These are phyloP conservation scores for Hyppa rectilinea DNA, from an alignment of 2,888 invertebrate genomes.

Conservation along the genomic window DNA sequence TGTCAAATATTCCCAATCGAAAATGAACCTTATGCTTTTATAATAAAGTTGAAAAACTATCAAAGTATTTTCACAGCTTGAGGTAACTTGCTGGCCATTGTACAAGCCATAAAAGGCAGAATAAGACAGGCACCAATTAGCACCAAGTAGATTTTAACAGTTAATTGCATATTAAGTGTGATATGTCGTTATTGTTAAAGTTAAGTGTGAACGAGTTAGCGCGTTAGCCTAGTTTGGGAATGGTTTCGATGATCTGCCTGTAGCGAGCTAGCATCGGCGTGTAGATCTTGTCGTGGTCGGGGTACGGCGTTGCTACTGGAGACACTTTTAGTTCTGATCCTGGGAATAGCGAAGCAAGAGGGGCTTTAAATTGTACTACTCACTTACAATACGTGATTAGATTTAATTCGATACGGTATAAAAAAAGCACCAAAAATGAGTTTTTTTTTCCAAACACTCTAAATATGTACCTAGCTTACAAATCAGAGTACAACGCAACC, in stretches of 20 bases:
- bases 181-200: constrained; percentile 45
- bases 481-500: too few relatives aligned
- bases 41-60: too few relatives aligned
- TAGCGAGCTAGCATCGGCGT: constrained; percentile 93
- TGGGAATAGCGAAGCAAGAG: constrained; percentile 56
- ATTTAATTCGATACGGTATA: too few relatives aligned
- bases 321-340: constrained; percentile 80
- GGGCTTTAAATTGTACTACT: too few relatives aligned
- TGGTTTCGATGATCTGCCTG: constrained; percentile 80
- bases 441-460: too few relatives aligned
- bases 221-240: constrained; percentile 77
- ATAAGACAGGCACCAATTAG: constrained; percentile 38
- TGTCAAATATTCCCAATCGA: too few relatives aligned
- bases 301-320: constrained; percentile 93
- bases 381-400: too few relatives aligned
- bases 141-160: constrained; percentile 38
- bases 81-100: too few relatives aligned
- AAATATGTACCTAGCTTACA: too few relatives aligned
- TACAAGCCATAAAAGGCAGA: neutral
- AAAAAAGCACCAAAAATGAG: too few relatives aligned
- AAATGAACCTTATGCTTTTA: too few relatives aligned
- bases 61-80: too few relatives aligned
- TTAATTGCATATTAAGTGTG: constrained; percentile 33
- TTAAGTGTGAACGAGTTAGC: constrained; percentile 11
- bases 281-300: constrained; percentile 94